Evolutionary conservation across 2,797 vertebrate genomes (phyloP), one percentile per base, ranked within the genome.

Genomic region (Cryptoblepharus egeriae): DNA sequence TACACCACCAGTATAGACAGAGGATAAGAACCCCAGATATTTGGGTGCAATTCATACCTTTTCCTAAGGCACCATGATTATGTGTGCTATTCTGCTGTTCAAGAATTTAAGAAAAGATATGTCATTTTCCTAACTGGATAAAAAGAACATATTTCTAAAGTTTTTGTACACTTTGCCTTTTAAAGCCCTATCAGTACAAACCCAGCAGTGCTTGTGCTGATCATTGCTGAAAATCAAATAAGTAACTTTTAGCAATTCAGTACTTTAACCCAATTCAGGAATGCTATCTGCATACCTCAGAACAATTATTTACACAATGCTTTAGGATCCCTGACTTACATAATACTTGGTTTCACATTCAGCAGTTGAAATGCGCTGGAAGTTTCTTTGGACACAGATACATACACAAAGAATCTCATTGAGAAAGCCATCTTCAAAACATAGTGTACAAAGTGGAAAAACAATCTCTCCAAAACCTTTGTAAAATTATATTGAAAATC

Each of bases 101-200:
- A 91, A 81, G 89, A 92, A 91, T 80, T 88, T 85, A 89, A 91
- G 85, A 90, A 77, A 84, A 87, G 79, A 87, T 80, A 28, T 86
- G 81, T 86, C 77, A 87, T 77, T 73, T 90, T 58, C 30, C 81
- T 81, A 75, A 85, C 74, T 83, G 37, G 64, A 5, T 52, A n/a
- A 35, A 71, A 80, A 42, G 57, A 83, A 77, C 84, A 74, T 88
- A 83, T 61, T 39, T 91, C 71, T 60, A 77, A 87, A 80, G 85
- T 37, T 79, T 60, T 90, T 87, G 73, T 84, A 84, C 87, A 65
- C 24, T 32, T 63, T 80, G 58, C 30, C 69, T 72, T 72, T 72
- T 39, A 63, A 72, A 70, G 67, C 65, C 63, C 78, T 73, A 11
- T 79, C 20, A 79, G 32, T 28, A 58, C 52, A 78, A 64, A 45